Base-by-base conservation (phyloP, 2,888 invertebrate genomes). In the Lasioglossum pauxillum region DNA sequence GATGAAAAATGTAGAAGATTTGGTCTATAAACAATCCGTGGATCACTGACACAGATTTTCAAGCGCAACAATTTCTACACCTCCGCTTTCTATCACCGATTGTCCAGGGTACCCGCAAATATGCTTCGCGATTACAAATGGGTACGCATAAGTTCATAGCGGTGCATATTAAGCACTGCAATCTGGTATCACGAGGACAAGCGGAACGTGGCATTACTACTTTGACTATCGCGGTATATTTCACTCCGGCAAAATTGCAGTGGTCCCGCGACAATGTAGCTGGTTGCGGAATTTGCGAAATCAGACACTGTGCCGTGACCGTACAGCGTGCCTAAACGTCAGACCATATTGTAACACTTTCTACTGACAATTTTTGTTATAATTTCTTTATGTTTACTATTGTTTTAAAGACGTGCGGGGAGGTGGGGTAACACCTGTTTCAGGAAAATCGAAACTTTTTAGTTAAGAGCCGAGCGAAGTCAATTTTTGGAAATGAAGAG, bases 171-270 rank as follows among this genome's bases (percentile, higher is more conserved):
- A 38, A 23, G 38, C 53, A 60, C 75, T 19, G 19, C 38, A 60
- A 60, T 53, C n/a, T 31, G 46, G 19, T 53, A 1, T n/a, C 38
- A 8, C 5, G 19, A n/a, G 23, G 75, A 53, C 35, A 46, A 35
- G 79, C 67, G 31, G 57, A 72, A 57, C 71, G 69, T 19, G 75
- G 69, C 16, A 67, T 83, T 57, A n/a, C 57, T 57, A 57, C 57
- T 57, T 57, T 57, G 57, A 57, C 57, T n/a, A 57, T 57, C 57
- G n/a, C 23, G n/a, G 12, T n/a, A 57, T 57, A 57, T 57, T 57
- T 57, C 57, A 57, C 57, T n/a, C 57, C 5, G 57, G n/a, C n/a
- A 57, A 57, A n/a, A n/a, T 57, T 57, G n/a, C n/a, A 57, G n/a
- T 0, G 57, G n/a, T 57, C 57, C 12, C 57, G 5, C 57, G n/a